phyloP scores from a whole-genome alignment of 92 coral and sea anemone genomes.

The Heteractis magnifica region DNA sequence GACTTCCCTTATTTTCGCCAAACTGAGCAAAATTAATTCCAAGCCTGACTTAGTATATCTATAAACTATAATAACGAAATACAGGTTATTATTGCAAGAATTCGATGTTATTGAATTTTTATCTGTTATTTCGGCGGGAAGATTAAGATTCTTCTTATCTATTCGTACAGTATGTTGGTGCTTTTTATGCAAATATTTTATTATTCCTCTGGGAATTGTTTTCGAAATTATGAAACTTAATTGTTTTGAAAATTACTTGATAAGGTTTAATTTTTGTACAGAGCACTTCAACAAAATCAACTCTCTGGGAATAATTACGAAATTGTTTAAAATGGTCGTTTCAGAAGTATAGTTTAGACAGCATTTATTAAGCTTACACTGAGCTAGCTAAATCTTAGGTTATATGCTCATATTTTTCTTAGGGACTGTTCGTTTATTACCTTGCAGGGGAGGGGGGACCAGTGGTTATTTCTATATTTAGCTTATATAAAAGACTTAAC shows the following conservation, averaged over 20 bases:
- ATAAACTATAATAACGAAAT: background rate
- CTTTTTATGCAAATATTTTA: background rate
- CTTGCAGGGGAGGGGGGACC: no score
- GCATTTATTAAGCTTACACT: no score
- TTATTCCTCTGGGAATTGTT: background rate
- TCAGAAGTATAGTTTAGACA: no score
- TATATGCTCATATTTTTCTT: no score
- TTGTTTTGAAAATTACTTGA: background rate
- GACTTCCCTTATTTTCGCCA: background rate
- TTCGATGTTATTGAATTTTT: no score
- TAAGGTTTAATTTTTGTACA: background rate
- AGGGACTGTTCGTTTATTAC: no score
- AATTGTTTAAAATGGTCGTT: background rate
- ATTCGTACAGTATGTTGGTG: background rate
- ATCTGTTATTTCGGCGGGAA: background rate
- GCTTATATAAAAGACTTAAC: no score
- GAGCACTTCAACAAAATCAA: background rate
- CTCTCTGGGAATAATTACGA: background rate
- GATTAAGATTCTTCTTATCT: background rate
- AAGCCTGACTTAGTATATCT: background rate
- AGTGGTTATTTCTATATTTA: no score
- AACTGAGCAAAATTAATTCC: background rate
- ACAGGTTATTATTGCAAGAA: background rate
- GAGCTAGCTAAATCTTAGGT: no score
- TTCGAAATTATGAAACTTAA: background rate